A percentile compares a stretch with the other conserved stretches of the same genome.
These are phyloP conservation scores for Proterorhinus semilunaris DNA, from an alignment of 2,113 vertebrate species.

Conservation along the genomic window DNA sequence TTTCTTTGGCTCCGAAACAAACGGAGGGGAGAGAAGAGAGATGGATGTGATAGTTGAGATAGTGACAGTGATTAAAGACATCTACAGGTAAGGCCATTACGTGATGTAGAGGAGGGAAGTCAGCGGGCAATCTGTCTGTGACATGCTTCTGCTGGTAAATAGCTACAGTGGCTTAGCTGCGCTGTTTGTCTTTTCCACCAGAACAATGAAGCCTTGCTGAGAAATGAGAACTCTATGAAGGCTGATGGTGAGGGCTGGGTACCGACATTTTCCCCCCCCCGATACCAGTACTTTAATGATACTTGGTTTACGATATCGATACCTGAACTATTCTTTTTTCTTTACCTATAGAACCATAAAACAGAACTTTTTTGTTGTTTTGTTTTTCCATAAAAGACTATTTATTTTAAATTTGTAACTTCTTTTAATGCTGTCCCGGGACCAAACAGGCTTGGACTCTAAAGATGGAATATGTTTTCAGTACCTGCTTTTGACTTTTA, in stretches of 20 bases:
- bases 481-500: too few species aligned
- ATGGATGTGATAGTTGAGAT: constrained; percentile 2
- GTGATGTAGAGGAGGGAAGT: neutral
- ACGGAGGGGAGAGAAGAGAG: neutral
- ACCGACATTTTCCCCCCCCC: too few species aligned
- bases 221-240: neutral
- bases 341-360: too few species aligned
- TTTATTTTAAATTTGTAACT: too few species aligned
- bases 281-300: too few species aligned
- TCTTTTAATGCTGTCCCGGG: too few species aligned
- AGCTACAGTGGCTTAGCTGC: neutral
- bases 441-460: too few species aligned
- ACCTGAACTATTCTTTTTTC: too few species aligned
- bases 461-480: too few species aligned
- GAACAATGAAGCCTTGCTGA: neutral
- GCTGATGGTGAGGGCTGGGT: neutral
- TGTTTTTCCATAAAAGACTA: too few species aligned
- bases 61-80: constrained; percentile 8
- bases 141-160: constrained; percentile 1
- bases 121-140: neutral
- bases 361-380: too few species aligned
- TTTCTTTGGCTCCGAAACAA: constrained; percentile 9
- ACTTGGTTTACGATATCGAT: too few species aligned
- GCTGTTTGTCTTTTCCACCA: neutral
- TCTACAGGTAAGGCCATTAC: constrained; percentile 7